Base-by-base conservation (phyloP, 2,888 invertebrate genomes). In the Leptothorax acervorum region DNA sequence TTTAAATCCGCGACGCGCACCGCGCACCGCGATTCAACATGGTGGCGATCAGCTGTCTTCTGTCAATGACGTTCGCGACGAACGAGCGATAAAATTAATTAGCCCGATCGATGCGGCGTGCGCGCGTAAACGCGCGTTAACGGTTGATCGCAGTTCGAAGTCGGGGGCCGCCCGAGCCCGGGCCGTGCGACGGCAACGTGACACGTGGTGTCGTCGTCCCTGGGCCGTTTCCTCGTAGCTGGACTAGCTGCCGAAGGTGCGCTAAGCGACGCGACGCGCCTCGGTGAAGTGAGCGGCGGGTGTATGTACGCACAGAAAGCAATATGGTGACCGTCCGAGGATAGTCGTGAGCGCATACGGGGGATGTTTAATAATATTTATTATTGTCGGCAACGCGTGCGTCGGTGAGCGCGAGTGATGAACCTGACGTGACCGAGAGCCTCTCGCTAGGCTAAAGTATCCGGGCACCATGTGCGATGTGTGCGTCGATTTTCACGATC, bases 401-500 rank as follows among this genome's bases (percentile, higher is more conserved):
- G 89, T 91, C 92, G 87, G 89, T 92, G 87, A 91, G 87, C 85
- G 79, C 85, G 89, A 90, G 93, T 93, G 88, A 93, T 94, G 92
- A 90, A 93, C 92, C 92, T 91, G 83, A 93, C 92, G 90, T 93
- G 90, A 92, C 91, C 86, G 85, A 89, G 84, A 82, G 90, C 89
- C 90, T 82, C 79, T 83, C 88, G 83, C 63, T 74, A 76, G 91
- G 90, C 89, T 90, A 82, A 87, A 73, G 78, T 60, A 71, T 74
- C 63, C 76, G 88, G 86, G 94, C 89, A 96, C 95, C 95, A 98
- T 98, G 98, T 99, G 98, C 97, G 98, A 99, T 97, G 97, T 98
- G 96, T 99, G 99, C 96, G 97, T 97, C 95, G 98, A 98, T 96
- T 98, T 98, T 96, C 97, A 98, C 95, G 97, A 98, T 96, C 97